Evolutionary conservation across 2,113 vertebrate species (phyloP).

Genomic region (Lichenostomus cassidix): DNA sequence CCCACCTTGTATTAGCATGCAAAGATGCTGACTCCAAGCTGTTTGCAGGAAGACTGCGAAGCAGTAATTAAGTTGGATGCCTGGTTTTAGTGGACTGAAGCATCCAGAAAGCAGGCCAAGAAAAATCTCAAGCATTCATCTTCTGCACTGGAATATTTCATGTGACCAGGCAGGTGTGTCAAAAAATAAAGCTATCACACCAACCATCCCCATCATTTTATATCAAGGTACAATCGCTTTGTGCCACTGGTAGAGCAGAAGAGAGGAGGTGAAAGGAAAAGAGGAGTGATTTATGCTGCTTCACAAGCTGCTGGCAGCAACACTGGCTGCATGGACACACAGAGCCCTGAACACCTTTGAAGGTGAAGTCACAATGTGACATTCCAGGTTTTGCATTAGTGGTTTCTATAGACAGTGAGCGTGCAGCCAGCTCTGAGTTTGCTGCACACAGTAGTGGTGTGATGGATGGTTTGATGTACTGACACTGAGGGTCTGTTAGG

Average conservation of each 20-base stretch:
- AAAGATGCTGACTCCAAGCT: not conserved
- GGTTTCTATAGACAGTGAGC: not conserved
- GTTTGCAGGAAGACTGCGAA: not conserved
- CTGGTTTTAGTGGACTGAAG: not conserved
- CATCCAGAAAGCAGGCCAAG: not conserved
- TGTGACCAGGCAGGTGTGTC: not conserved
- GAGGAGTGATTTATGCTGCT: not conserved
- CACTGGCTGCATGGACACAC: not conserved
- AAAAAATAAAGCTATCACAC: not conserved
- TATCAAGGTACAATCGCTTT: not conserved
- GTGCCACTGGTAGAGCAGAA: not conserved
- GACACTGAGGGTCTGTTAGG: not conserved
- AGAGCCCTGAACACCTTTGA: not conserved
- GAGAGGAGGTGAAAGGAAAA: not conserved
- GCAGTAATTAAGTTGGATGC: not conserved
- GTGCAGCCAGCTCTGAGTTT: not conserved
- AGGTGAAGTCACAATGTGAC: not conserved
- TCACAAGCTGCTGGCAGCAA: not conserved
- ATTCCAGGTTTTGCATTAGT: not conserved
- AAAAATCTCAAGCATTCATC: not conserved
- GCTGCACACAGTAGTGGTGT: not conserved
- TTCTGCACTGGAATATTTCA: not conserved
- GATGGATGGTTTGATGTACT: not conserved
- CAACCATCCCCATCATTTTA: not conserved
- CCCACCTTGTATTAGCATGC: not conserved